A percentile compares a stretch with the other conserved stretches of the same genome.
phyloP scores from a whole-genome alignment of 2,113 vertebrate species.

The Pristiophorus japonicus region DNA sequence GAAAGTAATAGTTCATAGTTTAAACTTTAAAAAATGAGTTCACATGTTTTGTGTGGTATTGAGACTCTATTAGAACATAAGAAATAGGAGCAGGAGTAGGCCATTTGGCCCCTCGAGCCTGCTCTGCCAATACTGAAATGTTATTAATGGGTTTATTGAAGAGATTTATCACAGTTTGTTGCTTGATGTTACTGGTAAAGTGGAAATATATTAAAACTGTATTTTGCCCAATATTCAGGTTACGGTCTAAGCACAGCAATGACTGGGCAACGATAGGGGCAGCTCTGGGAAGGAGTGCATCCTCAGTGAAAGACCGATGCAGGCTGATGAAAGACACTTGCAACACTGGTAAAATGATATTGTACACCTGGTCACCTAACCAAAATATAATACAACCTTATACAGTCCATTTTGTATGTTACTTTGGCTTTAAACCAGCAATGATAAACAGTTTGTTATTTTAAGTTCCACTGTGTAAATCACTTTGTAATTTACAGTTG shows the following conservation, averaged over 20 bases:
- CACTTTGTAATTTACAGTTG: not conserved
- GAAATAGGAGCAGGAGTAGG: no score
- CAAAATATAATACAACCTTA: not conserved
- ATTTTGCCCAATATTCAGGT: constrained; percentile 52
- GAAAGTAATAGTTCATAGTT: not conserved
- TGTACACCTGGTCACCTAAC: not conserved
- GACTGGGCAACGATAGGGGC: constrained; percentile 97
- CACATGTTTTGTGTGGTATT: not conserved
- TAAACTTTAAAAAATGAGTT: not conserved
- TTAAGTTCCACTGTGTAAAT: not conserved
- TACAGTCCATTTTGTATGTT: not conserved
- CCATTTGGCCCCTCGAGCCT: no score
- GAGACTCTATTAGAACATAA: no score
- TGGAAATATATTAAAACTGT: not conserved
- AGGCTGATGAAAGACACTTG: constrained; percentile 97
- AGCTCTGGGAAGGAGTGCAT: constrained; percentile 89
- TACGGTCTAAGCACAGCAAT: constrained; percentile 90
- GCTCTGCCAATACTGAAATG: no score
- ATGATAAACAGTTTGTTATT: not conserved
- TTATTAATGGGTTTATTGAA: not conserved
- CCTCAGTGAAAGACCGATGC: constrained; percentile 94
- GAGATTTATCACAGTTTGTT: not conserved
- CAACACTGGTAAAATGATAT: constrained; percentile 74
- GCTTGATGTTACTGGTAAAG: not conserved
- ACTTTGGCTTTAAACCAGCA: not conserved